A percentile compares a stretch with the other conserved stretches of the same genome.
Conservation (phyloP, 2,797 vertebrate species). For the Eupleurogrammus muticus region DNA sequence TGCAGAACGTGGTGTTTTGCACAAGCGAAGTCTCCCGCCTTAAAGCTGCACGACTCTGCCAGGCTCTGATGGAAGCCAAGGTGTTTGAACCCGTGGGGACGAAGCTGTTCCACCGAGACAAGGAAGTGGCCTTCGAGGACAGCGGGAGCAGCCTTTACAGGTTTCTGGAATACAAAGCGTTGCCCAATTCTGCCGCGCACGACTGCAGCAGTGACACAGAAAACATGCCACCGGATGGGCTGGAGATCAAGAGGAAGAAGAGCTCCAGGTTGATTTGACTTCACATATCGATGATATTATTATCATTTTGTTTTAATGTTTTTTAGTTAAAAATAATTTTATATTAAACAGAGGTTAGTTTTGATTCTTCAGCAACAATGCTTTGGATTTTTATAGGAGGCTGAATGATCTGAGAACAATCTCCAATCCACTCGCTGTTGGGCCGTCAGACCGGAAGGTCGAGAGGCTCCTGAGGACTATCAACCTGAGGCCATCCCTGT, state of each 20-base stretch:
- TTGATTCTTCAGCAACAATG: background rate
- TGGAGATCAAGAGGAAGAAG: conserved; percentile 70
- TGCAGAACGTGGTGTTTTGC: conserved; percentile 89
- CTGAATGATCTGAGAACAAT: conserved; percentile 80
- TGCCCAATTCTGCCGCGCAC: conserved; percentile 44
- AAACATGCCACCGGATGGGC: conserved; percentile 63
- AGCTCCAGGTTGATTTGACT: conserved; percentile 74
- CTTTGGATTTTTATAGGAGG: conserved; percentile 58
- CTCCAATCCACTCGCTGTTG: conserved; percentile 86
- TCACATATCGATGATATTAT: background rate
- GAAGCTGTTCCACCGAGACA: conserved; percentile 87
- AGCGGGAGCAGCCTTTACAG: conserved; percentile 86
- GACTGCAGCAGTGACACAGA: conserved; percentile 57
- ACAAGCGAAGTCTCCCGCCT: conserved; percentile 87
- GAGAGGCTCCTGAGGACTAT: conserved; percentile 85
- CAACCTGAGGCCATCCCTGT: conserved; percentile 76
- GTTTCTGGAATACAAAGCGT: conserved; percentile 80
- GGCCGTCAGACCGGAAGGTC: conserved; percentile 82
- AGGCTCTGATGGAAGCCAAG: conserved; percentile 90
- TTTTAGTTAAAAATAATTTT: background rate
- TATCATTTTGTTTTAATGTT: background rate
- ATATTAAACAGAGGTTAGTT: background rate
- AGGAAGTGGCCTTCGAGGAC: conserved; percentile 87
- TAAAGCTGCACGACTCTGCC: conserved; percentile 89
- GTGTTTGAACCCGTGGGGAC: conserved; percentile 87